Conservation (phyloP, 2,113 vertebrate genomes). For the Pterocles gutturalis region DNA sequence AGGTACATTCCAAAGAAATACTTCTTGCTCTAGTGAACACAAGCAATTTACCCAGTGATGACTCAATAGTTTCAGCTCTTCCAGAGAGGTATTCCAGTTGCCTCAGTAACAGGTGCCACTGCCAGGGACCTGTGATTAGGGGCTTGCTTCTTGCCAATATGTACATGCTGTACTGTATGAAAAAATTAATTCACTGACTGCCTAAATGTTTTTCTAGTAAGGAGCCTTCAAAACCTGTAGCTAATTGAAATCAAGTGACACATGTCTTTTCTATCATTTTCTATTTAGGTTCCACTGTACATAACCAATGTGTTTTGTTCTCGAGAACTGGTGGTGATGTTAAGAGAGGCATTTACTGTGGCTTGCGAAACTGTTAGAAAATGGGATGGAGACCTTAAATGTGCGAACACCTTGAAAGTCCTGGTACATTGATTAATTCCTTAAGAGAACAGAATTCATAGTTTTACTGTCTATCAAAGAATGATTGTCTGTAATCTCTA, state of each 20-base stretch:
- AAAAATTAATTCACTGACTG: slow-evolving; percentile 24
- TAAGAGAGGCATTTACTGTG: background rate
- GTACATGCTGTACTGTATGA: slow-evolving; percentile 7
- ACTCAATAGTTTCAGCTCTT: slow-evolving; percentile 7
- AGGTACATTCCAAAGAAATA: slow-evolving; percentile 52
- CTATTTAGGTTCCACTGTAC: background rate
- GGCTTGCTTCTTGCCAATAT: background rate
- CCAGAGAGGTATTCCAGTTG: slow-evolving; percentile 11
- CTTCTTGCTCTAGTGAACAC: slow-evolving; percentile 23
- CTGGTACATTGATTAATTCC: background rate
- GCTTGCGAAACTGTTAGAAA: background rate
- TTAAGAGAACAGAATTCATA: background rate
- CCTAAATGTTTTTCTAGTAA: background rate
- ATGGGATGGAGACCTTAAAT: background rate
- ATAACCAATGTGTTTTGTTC: background rate
- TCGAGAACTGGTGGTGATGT: background rate
- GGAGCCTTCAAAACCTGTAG: slow-evolving; percentile 23
- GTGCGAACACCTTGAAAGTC: background rate
- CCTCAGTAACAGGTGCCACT: slow-evolving; percentile 8
- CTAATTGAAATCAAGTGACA: background rate
- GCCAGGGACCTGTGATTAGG: background rate
- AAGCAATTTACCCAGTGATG: slow-evolving; percentile 38
- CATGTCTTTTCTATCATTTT: background rate
- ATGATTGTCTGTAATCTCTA: background rate
- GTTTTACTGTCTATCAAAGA: background rate